These are phyloP conservation scores for Tringa solitaria DNA, from an alignment of 2,113 vertebrate species.

Conservation along the genomic window DNA sequence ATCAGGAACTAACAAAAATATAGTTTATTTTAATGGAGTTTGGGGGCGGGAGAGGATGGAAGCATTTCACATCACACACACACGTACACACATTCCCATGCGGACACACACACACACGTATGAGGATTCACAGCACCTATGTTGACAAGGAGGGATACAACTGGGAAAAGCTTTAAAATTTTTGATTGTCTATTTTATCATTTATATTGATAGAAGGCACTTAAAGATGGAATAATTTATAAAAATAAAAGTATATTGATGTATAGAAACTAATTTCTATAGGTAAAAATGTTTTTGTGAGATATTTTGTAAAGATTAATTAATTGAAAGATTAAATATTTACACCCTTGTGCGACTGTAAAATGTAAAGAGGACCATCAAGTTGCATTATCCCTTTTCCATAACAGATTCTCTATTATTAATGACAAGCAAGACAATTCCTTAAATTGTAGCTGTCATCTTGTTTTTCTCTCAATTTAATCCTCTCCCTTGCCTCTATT, in stretches of 20 bases:
- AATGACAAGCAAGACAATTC: slow-evolving; percentile 52
- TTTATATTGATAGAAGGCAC: slow-evolving; percentile 87
- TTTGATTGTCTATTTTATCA: slow-evolving; percentile 88
- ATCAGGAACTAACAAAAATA: slow-evolving; percentile 58
- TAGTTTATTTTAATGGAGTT: slow-evolving; percentile 50
- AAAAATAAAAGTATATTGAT: slow-evolving; percentile 86
- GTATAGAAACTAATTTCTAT: slow-evolving; percentile 85
- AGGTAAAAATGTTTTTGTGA: slow-evolving; percentile 82
- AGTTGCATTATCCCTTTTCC: slow-evolving; percentile 69
- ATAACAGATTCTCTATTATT: slow-evolving; percentile 44
- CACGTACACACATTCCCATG: not conserved
- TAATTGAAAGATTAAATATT: slow-evolving; percentile 75
- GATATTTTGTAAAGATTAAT: slow-evolving; percentile 82
- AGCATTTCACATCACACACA: slow-evolving; percentile 54
- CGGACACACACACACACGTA: not conserved
- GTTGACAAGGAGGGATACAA: slow-evolving; percentile 73
- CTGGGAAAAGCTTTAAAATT: slow-evolving; percentile 76
- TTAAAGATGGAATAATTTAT: slow-evolving; percentile 89
- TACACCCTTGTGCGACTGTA: slow-evolving; percentile 70
- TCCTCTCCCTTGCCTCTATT: slow-evolving; percentile 40
- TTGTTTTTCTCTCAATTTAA: slow-evolving; percentile 26
- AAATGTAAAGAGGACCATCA: slow-evolving; percentile 69
- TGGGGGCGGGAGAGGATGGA: slow-evolving; percentile 61
- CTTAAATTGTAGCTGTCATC: slow-evolving; percentile 20
- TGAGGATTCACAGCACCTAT: slow-evolving; percentile 73